phyloP scores from a whole-genome alignment of 1,140 invertebrate species.

The Danaus plexippus region DNA sequence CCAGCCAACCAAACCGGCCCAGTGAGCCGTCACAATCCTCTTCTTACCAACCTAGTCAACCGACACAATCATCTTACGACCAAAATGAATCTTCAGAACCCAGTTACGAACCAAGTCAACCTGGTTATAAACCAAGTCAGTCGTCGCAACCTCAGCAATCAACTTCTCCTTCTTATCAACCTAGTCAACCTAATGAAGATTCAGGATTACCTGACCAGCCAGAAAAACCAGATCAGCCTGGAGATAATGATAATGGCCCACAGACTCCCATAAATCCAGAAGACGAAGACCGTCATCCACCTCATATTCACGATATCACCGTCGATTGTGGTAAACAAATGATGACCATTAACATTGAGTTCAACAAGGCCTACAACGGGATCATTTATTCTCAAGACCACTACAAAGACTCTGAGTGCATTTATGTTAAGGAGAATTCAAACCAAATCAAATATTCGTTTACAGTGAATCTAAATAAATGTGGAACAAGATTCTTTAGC shows the following conservation, averaged over 20 bases:
- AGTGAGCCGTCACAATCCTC: conserved; percentile 36
- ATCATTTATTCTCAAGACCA: conserved; percentile 88
- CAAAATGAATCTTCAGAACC: conserved; percentile 45
- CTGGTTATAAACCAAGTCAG: conserved; percentile 37
- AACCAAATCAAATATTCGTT: conserved; percentile 81
- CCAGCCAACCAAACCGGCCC: conserved; percentile 28
- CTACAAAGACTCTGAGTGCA: conserved; percentile 79
- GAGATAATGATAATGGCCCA: conserved; percentile 7
- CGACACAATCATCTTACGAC: conserved; percentile 40
- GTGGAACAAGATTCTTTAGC: conserved; percentile 86
- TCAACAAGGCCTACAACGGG: conserved; percentile 83
- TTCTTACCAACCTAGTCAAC: conserved; percentile 45
- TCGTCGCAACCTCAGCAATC: conserved; percentile 29
- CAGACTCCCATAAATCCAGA: conserved; percentile 29
- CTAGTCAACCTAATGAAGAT: conserved; percentile 20
- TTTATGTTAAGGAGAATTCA: conserved; percentile 81
- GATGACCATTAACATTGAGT: conserved; percentile 87
- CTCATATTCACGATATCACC: conserved; percentile 82
- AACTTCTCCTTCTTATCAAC: conserved; percentile 27
- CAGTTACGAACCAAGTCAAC: conserved; percentile 35
- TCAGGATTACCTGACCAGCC: conserved; percentile 12
- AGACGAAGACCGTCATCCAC: conserved; percentile 75
- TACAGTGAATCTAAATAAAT: conserved; percentile 82
- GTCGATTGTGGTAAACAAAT: conserved; percentile 85
- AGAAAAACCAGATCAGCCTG: conserved; percentile 14